phyloP scores from a whole-genome alignment of 2,888 invertebrate genomes.

The Seira musarum region DNA sequence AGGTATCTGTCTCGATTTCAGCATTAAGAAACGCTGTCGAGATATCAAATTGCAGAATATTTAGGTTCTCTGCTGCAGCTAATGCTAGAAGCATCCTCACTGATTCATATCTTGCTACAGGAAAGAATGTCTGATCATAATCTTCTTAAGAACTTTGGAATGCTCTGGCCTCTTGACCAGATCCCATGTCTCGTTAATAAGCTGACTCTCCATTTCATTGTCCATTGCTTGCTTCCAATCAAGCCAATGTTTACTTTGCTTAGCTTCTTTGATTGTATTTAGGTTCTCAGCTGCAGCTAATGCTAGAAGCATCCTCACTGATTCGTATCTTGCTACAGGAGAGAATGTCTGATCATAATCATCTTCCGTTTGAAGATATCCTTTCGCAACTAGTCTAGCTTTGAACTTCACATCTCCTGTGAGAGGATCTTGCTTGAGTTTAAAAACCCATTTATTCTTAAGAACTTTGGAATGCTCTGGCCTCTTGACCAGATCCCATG shows the following conservation, averaged over 20 bases:
- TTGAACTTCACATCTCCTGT: constrained; percentile 11
- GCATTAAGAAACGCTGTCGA: background rate
- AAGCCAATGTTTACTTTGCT: no score
- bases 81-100: background rate
- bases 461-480: background rate
- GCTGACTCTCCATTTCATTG: background rate
- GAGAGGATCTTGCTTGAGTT: constrained; percentile 4
- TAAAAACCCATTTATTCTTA: constrained; percentile 12
- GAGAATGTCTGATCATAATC: constrained; percentile 32
- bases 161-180: background rate
- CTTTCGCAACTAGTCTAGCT: constrained; percentile 36
- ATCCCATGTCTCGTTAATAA: background rate
- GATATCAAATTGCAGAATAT: background rate
- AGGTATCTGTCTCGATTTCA: background rate
- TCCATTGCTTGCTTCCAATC: no score
- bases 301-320: background rate
- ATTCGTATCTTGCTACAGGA: background rate
- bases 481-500: background rate
- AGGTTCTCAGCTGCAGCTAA: background rate
- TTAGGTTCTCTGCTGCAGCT: background rate
- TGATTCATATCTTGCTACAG: background rate
- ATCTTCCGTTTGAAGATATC: constrained; percentile 28
- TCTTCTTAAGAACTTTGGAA: constrained; percentile 14
- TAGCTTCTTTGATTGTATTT: no score
- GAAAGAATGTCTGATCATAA: background rate